These are phyloP conservation scores for Aplysina aerophoba DNA, from an alignment of 37 sponge, comb jelly and placozoan genomes.

Conservation along the genomic window DNA sequence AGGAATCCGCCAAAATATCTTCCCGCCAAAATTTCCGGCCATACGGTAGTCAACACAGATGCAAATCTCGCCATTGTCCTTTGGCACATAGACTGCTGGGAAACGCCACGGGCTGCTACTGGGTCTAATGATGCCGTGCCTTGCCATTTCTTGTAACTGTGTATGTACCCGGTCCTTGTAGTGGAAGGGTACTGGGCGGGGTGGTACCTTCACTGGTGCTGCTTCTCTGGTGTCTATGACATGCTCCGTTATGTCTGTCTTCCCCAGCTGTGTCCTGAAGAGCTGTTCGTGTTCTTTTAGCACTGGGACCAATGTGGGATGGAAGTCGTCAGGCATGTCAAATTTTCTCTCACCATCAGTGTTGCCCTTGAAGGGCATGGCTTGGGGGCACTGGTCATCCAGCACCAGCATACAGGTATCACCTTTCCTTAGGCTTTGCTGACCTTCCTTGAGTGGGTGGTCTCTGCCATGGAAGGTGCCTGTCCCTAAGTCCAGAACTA, in stretches of 20 bases:
- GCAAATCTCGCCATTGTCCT: constrained; percentile 17
- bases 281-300: background rate
- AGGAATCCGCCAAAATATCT: too few species aligned
- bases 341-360: background rate
- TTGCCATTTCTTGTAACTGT: constrained; percentile 16
- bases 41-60: constrained; percentile 21
- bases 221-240: constrained; percentile 30
- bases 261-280: constrained; percentile 8
- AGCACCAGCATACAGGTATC: background rate
- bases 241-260: background rate
- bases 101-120: constrained; percentile 24
- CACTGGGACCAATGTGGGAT: background rate
- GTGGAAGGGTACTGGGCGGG: constrained; percentile 23
- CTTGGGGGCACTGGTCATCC: constrained; percentile 6
- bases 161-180: constrained; percentile 6
- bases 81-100: constrained; percentile 45
- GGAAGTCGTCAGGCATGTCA: constrained; percentile 3
- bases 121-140: background rate
- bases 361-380: background rate
- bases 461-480: background rate
- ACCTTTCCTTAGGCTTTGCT: background rate
- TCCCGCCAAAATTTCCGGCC: too few species aligned
- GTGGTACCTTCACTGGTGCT: constrained; percentile 16
- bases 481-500: background rate
- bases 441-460: background rate